A percentile compares a stretch with the other conserved stretches of the same genome.
Conservation (phyloP, 2,797 vertebrate genomes). For the Austrolebias charrua region DNA sequence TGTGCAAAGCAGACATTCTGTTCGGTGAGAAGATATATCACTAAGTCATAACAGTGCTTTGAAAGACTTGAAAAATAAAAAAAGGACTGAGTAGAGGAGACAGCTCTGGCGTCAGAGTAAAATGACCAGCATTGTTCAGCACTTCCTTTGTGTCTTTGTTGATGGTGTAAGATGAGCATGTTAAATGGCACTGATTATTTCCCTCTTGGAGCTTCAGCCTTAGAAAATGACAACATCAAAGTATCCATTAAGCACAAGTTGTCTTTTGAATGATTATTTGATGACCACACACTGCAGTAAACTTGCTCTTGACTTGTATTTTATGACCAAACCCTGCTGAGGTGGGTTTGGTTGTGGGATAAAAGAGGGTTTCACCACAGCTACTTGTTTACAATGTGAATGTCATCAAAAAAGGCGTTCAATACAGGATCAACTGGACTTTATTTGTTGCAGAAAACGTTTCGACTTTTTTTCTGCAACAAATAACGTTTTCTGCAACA, state of each 20-base stretch:
- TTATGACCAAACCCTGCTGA: constrained; percentile 7
- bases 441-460: too few species aligned
- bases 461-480: too few species aligned
- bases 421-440: too few species aligned
- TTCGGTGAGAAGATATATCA: constrained; percentile 19
- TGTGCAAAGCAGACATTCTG: constrained; percentile 9
- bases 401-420: too few species aligned
- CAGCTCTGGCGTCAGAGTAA: constrained; percentile 8
- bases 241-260: constrained; percentile 32
- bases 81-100: constrained; percentile 3
- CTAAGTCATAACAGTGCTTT: constrained; percentile 3
- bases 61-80: constrained; percentile 13
- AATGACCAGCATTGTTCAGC: constrained; percentile 33
- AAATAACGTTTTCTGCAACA: too few species aligned
- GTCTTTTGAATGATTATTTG: constrained; percentile 44
- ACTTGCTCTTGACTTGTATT: constrained; percentile 8
- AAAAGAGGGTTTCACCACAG: neutral
- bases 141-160: constrained; percentile 31
- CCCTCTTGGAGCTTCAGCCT: constrained; percentile 44
- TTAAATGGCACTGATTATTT: constrained; percentile 59
- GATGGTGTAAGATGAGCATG: constrained; percentile 54
- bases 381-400: too few species aligned
- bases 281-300: constrained; percentile 50
- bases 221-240: constrained; percentile 51
- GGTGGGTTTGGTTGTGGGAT: neutral